Evolutionary conservation across 2,888 invertebrate genomes (phyloP), one percentile per base, ranked within the genome.

Genomic region (Rosalia funebris): DNA sequence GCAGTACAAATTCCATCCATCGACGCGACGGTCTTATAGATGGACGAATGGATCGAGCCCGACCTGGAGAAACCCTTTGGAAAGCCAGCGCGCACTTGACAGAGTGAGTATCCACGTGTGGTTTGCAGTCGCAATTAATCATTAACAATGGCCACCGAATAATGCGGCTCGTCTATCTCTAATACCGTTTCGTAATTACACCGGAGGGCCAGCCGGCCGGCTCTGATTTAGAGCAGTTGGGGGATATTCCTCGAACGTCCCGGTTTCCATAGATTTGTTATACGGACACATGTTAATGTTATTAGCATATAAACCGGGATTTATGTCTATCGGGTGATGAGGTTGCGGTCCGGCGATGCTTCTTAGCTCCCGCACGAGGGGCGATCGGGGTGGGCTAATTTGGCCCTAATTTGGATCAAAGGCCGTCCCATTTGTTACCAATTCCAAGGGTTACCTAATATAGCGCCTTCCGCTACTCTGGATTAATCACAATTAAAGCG

Each of bases 51-150:
- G n/a, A n/a, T n/a, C n/a, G n/a, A n/a, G n/a, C n/a, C n/a, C n/a
- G n/a, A n/a, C n/a, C n/a, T n/a, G n/a, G n/a, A n/a, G n/a, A n/a
- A 37, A 37, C 14, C 14, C 14, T 12, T 7, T 14, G 11, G 17
- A 42, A 31, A 45, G 7, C 54, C 10, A 44, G 12, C 12, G 39
- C 15, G 32, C 4, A 19, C 20, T 15, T 41, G 60, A 60, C 55
- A 48, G 46, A 60, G n/a, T n/a, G n/a, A n/a, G 46, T 54, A 54
- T 60, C 47, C 60, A 60, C 54, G 54, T 54, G 52, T 55, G 45
- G 41, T 34, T 32, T 37, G 50, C 41, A 19, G 48, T 45, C 36
- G 47, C 34, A 37, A 54, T 59, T 54, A 59, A 59, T 59, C 59
- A 59, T 59, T 52, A 59, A 59, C 46, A 59, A 46, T 59, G 46